Evolutionary conservation across 1,140 invertebrate genomes (phyloP).

Genomic region (Cylas formicarius): DNA sequence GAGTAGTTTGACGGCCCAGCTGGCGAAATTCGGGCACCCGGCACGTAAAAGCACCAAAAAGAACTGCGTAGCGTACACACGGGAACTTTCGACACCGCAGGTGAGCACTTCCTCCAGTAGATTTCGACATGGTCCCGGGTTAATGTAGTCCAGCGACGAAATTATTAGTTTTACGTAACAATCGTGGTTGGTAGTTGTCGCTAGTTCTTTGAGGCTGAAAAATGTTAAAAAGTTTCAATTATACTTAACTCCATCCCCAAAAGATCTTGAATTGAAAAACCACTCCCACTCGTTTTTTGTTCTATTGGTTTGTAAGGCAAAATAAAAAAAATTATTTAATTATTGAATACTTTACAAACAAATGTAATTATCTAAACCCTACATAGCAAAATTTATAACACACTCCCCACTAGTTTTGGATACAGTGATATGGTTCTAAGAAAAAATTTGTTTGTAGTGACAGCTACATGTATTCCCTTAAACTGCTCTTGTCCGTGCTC

Average conservation of each 20-base stretch:
- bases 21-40: conserved; percentile 51
- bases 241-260: background rate
- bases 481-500: too few species aligned
- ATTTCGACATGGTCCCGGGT: conserved; percentile 62
- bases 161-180: conserved; percentile 89
- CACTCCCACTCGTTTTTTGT: too few species aligned
- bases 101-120: conserved; percentile 64
- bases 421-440: too few species aligned
- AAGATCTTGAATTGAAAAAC: conserved; percentile 12
- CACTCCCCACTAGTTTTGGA: too few species aligned
- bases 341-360: too few species aligned
- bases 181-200: conserved; percentile 76
- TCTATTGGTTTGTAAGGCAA: too few species aligned
- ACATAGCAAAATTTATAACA: too few species aligned
- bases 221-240: too few species aligned
- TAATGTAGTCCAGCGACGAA: conserved; percentile 79
- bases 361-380: too few species aligned
- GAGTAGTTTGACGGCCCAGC: conserved; percentile 78
- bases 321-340: background rate
- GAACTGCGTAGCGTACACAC: conserved; percentile 86
- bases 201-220: conserved; percentile 66
- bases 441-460: too few species aligned
- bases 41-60: conserved; percentile 76
- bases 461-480: too few species aligned
- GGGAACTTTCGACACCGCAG: conserved; percentile 61